A percentile compares a stretch with the other conserved stretches of the same genome.
Conservation (phyloP, 2,888 invertebrate genomes). For the Sphaerophoria rueppellii region DNA sequence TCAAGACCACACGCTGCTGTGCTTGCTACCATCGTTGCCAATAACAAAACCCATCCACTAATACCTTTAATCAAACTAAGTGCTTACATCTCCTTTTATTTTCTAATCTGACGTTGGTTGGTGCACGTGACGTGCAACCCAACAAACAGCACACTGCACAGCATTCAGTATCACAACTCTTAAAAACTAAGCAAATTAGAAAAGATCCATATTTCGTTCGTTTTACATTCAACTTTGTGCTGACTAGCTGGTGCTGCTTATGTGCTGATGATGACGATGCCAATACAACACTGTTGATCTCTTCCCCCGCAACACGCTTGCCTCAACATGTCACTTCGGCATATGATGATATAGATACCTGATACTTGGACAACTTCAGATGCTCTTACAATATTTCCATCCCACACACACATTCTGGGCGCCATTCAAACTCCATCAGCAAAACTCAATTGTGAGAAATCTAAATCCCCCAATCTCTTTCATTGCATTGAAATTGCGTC, state of each 20-base stretch:
- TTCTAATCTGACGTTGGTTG: too few species aligned
- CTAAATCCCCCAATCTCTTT: conserved; percentile 49
- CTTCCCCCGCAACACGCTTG: not conserved
- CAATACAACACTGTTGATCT: conserved; percentile 19
- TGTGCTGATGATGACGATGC: not conserved
- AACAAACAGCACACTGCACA: too few species aligned
- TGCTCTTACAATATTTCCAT: conserved; percentile 7
- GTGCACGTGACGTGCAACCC: too few species aligned
- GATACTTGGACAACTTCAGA: not conserved
- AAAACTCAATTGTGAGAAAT: conserved; percentile 52
- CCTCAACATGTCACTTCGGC: not conserved
- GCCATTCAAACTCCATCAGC: conserved; percentile 28
- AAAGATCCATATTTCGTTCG: conserved; percentile 35
- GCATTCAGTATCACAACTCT: too few species aligned
- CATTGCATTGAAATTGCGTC: conserved; percentile 68
- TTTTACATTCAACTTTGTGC: conserved; percentile 3
- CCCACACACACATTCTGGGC: conserved; percentile 26
- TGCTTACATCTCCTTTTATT: too few species aligned
- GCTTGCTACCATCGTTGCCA: too few species aligned
- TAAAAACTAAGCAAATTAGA: conserved; percentile 55
- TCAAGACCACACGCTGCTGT: too few species aligned
- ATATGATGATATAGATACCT: too few species aligned
- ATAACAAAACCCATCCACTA: too few species aligned
- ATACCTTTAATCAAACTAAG: too few species aligned
- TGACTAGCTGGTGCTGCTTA: not conserved